phyloP scores from a whole-genome alignment of 2,888 invertebrate species.

The Carterocephalus palaemon region DNA sequence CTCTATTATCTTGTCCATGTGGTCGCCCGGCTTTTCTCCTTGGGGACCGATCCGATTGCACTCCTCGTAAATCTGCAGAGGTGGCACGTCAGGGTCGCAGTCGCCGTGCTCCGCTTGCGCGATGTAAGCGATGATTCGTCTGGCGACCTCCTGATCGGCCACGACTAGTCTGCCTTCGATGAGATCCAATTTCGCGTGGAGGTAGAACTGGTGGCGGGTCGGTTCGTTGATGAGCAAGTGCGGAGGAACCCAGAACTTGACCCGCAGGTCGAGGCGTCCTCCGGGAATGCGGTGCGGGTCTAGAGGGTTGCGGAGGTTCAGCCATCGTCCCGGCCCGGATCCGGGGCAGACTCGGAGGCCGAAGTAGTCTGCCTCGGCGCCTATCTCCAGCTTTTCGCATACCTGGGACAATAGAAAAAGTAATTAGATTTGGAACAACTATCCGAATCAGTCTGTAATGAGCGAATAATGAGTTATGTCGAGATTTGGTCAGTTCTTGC shows the following conservation, averaged over 20 bases:
- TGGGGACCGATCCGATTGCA: conserved; percentile 81
- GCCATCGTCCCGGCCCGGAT: conserved; percentile 88
- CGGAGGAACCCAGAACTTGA: conserved; percentile 95
- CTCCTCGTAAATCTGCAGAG: conserved; percentile 80
- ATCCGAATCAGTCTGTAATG: too few relatives aligned
- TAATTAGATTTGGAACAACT: not conserved
- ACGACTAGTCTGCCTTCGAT: conserved; percentile 85
- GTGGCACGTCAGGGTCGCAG: conserved; percentile 80
- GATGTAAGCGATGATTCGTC: conserved; percentile 86
- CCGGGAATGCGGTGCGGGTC: conserved; percentile 84
- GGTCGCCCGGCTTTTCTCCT: conserved; percentile 80
- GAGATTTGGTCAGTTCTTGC: too few relatives aligned
- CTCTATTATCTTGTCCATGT: conserved; percentile 80
- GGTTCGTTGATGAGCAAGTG: conserved; percentile 91
- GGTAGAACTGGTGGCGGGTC: conserved; percentile 92
- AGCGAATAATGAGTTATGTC: too few relatives aligned
- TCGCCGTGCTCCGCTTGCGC: conserved; percentile 87
- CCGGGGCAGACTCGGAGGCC: conserved; percentile 83
- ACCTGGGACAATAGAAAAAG: conserved; percentile 79
- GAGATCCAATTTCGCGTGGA: conserved; percentile 88
- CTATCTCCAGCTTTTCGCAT: conserved; percentile 88
- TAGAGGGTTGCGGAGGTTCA: conserved; percentile 90
- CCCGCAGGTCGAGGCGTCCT: conserved; percentile 84
- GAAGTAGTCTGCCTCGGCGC: conserved; percentile 93
- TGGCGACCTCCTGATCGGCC: conserved; percentile 83